Evolutionary conservation across 1,140 invertebrate species (phyloP), one percentile per base, ranked within the genome.

Genomic region (Ceratosolen solmsi): DNA sequence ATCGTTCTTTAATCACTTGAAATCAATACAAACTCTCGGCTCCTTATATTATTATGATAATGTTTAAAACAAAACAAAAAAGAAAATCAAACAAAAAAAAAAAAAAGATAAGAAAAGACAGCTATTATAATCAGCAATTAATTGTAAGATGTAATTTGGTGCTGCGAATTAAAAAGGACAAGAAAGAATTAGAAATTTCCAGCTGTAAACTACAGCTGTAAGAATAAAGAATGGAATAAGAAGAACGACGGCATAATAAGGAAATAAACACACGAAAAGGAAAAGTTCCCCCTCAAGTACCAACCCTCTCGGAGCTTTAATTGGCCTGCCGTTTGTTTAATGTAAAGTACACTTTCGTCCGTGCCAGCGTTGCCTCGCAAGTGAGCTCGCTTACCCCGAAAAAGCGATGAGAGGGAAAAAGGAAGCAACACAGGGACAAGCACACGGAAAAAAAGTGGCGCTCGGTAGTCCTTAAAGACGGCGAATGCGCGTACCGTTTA

Each of bases 401-500:
- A 82, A 58, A 22, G 30, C 25, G 54, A 15, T 65, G 65, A 41
- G 25, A 46, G 58, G 71, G 38, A 80, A 65, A 15, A 71, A 82
- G 22, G 27, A 63, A 65, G 22, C 8, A 22, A 80, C 20, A 76
- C 60, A 49, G 33, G 76, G 80, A n/a, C 51, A 65, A 25, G 20
- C 0, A 60, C 22, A 65, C 49, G 25, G 5, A 75, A 75, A 41
- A 38, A n/a, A 70, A 46, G 27, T 27, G 60, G 7, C 25, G 73
- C 58, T 20, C 38, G 22, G 17, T 30, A 30, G 51, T 65, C 46
- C 13, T 54, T 73, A 78, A 82, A 83, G 65, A 56, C 58, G 3
- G 56, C 49, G 73, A 71, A 75, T 65, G 79, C 79, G 60, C 49
- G 36, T 70, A 77, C 22, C 80, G 77, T 87, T 86, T 82, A 87